These are phyloP conservation scores for Aricia artaxerxes DNA, from an alignment of 2,888 invertebrate genomes.

Conservation along the genomic window DNA sequence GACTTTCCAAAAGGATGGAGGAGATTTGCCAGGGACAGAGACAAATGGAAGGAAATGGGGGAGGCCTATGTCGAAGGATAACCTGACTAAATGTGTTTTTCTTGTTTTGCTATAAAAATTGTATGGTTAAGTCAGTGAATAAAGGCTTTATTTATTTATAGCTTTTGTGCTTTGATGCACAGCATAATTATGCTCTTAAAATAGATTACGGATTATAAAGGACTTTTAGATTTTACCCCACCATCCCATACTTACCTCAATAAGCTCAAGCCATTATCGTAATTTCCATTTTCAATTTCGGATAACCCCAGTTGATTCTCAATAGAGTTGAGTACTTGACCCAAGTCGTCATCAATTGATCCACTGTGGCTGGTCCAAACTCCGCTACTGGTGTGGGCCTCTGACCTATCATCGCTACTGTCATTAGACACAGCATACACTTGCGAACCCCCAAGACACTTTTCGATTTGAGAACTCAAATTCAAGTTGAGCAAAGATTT, in stretches of 20 bases:
- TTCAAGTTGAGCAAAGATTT: conserved; percentile 42
- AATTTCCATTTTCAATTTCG: conserved; percentile 79
- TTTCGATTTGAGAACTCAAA: conserved; percentile 52
- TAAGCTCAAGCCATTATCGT: conserved; percentile 77
- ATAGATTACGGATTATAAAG: neutral
- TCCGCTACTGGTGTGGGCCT: conserved; percentile 42
- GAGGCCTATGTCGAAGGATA: too few species aligned
- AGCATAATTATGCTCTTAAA: neutral
- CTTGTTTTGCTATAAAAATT: too few species aligned
- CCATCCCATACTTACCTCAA: conserved; percentile 59
- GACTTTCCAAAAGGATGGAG: too few species aligned
- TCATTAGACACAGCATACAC: conserved; percentile 69
- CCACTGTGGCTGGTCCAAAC: conserved; percentile 48
- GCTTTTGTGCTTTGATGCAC: too few species aligned
- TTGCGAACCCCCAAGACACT: conserved; percentile 54
- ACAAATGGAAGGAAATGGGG: too few species aligned
- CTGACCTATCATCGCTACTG: conserved; percentile 43
- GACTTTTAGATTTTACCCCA: neutral
- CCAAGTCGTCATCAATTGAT: conserved; percentile 65
- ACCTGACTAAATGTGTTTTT: too few species aligned
- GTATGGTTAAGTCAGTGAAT: too few species aligned
- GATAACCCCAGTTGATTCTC: conserved; percentile 82
- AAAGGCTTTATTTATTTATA: too few species aligned
- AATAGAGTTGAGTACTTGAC: conserved; percentile 79
- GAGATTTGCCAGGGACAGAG: too few species aligned